Evolutionary conservation across 2,888 invertebrate species (phyloP), one percentile per base, ranked within the genome.

Genomic region (Muscina levida): DNA sequence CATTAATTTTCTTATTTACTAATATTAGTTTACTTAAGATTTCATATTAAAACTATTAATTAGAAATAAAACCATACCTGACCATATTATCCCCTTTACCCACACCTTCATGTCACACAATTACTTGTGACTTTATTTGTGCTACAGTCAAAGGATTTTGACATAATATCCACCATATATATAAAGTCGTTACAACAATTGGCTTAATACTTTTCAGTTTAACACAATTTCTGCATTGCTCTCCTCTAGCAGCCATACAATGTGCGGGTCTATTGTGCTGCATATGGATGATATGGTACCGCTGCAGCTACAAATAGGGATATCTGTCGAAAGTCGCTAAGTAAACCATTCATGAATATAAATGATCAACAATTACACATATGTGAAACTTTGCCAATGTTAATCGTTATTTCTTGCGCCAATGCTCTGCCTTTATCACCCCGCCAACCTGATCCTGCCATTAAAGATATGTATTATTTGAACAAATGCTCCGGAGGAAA

Each of bases 401-500:
- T 13, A 31, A 31, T 48, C 10, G 57, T 11, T 31, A 31, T 13
- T 31, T 17, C 15, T 57, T 31, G 11, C 17, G 44, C 59, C 44
- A n/a, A 70, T n/a, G 17, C 51, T 8, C 46, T 67, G 10, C 13
- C 42, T 66, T 62, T 31, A 22, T 46, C 5, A n/a, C n/a, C n/a
- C n/a, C n/a, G n/a, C 10, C 19, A 13, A 31, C 56, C 13, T 66
- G 39, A 78, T 70, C 46, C 74, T 31, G 31, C 53, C 51, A 6
- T 31, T 57, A 62, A 48, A 68, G 62, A 72, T 68, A 68, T 75
- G 66, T 57, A 62, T 72, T 70, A 79, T 72, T 76, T 68, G 72
- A 56, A 72, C 76, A 80, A 80, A 73, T 73, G 77, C 80, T 77
- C 73, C 70, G 8, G 80, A 71, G 73, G 66, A 80, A 80, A 77